Evolutionary conservation across 2,113 vertebrate species (phyloP).

Genomic region (Festucalex cinctus): DNA sequence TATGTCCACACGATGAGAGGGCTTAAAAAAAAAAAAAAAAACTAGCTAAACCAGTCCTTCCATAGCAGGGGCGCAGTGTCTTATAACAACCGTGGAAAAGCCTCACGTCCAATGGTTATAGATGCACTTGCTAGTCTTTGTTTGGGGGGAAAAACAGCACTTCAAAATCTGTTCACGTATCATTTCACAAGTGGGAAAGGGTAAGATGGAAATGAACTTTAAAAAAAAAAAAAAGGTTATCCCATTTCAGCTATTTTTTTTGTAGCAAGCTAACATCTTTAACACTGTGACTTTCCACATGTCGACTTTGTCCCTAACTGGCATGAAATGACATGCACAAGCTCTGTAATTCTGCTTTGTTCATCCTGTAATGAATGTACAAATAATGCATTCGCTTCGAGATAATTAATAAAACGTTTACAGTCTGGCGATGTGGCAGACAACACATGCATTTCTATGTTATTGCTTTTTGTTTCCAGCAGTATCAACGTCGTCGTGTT

Average conservation of each 20-base stretch:
- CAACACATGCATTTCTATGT: neutral
- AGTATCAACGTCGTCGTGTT: too few relatives aligned
- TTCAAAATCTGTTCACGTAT: neutral
- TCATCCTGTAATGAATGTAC: constrained; percentile 46
- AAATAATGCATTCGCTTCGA: constrained; percentile 12
- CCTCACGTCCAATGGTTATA: constrained; percentile 45
- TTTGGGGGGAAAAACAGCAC: neutral
- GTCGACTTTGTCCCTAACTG: constrained; percentile 3
- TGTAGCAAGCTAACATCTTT: constrained; percentile 11
- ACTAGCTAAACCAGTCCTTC: constrained; percentile 46
- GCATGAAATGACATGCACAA: neutral
- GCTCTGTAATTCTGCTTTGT: constrained; percentile 11
- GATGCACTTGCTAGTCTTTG: constrained; percentile 7
- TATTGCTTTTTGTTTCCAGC: too few relatives aligned
- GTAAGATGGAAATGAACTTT: neutral
- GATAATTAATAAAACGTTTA: constrained; percentile 48
- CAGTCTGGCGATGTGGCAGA: constrained; percentile 39
- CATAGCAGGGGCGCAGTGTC: constrained; percentile 55
- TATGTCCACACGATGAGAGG: neutral
- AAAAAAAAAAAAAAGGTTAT: neutral
- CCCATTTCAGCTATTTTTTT: constrained; percentile 16
- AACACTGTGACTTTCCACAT: constrained; percentile 16
- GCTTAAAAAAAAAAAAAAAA: too few relatives aligned
- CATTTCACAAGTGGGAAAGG: constrained; percentile 18
- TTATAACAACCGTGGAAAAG: constrained; percentile 49